Evolutionary conservation across 23 tunicate genomes (phyloP), one percentile per base, ranked within the genome.

Genomic region (Ascidia mentula): DNA sequence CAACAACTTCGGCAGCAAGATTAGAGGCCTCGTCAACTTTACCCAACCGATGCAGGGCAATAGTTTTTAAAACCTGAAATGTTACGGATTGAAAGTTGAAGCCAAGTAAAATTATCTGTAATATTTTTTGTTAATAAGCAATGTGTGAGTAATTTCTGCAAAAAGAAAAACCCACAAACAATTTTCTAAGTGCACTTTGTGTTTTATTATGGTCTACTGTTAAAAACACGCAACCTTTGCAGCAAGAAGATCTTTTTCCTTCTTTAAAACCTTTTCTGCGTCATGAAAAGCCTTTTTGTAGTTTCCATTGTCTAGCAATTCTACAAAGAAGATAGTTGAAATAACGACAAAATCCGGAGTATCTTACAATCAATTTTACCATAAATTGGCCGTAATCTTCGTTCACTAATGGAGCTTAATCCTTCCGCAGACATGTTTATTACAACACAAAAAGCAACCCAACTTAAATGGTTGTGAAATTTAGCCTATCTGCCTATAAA

Each of bases 241-340:
- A 60, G 98, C 98, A 4, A 76, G 33, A 33, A 93, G 59, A 53
- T 93, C 93, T 84, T 80, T 86, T 61, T 92, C 89, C 71, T 93
- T 93, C 69, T 88, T 93, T 38, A 93, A 59, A n/a, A 93, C 98
- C 72, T 93, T 93, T 34, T 93, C 98, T 8, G 98, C 92, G 80
- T 93, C 98, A 80, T 88, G 87, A 9, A 88, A 75, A 45, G 98
- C 98, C 24, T 82, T 88, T 80, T 93, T 93, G 81, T 93, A 78
- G 71, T 93, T 93, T 18, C 98, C 93, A 88, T 84, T 88, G 78
- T 93, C 98, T 32, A 93, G 83, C 59, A 73, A 87, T 34, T 93
- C 98, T 93, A 75, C 38, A 79, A 82, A 69, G 12, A 42, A 12
- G 12, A 42, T 42, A 9, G 12, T 42, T 26, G 28, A 53, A 53